A percentile compares a stretch with the other conserved stretches of the same genome.
These are phyloP conservation scores for Ellobius talpinus DNA, from an alignment of 2,113 vertebrate genomes.

Conservation along the genomic window DNA sequence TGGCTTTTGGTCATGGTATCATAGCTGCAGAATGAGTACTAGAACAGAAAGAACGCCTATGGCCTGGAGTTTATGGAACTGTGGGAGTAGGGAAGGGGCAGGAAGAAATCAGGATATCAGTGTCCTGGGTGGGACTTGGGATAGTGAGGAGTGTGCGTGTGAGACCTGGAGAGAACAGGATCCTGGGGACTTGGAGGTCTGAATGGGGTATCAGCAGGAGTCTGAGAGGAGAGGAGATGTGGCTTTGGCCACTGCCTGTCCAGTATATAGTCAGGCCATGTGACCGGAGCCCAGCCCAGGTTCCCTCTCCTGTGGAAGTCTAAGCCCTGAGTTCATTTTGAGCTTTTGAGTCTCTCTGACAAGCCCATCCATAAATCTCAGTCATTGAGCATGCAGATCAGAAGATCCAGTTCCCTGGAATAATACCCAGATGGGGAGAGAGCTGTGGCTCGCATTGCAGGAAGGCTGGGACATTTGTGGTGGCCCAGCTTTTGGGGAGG, in stretches of 20 bases:
- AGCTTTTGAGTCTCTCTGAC: background rate
- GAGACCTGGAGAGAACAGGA: accelerated
- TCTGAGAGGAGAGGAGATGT: background rate
- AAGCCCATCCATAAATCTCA: background rate
- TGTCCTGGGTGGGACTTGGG: background rate
- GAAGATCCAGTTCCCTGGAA: background rate
- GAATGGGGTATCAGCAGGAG: background rate
- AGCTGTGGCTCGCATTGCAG: background rate
- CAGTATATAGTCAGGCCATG: background rate
- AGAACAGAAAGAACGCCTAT: background rate
- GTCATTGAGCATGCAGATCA: background rate
- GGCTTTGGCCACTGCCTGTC: no score
- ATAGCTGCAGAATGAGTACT: background rate
- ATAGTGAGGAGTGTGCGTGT: background rate
- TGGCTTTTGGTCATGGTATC: background rate
- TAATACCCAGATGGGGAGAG: background rate
- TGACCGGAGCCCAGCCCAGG: background rate
- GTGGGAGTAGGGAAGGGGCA: no score
- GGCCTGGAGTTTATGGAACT: background rate
- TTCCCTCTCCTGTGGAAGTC: background rate
- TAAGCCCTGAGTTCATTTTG: background rate
- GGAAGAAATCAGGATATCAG: background rate
- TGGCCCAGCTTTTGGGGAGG: background rate
- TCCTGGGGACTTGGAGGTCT: background rate
- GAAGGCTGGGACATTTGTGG: background rate